Conservation (phyloP, 1,140 invertebrate species). For the Brachionus asplanchnoidis region DNA sequence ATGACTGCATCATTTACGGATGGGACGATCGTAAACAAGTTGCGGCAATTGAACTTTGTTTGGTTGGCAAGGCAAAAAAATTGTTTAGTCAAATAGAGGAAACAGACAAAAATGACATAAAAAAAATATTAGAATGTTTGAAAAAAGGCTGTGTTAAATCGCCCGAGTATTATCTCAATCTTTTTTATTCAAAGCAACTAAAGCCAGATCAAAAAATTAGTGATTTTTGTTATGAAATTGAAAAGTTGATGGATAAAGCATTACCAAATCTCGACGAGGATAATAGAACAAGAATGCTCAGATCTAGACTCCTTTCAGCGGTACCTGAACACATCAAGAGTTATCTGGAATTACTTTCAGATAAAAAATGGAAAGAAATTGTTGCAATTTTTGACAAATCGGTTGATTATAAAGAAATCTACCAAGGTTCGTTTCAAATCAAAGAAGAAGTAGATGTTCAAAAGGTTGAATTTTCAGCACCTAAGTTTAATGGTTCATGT, state of each 20-base stretch:
- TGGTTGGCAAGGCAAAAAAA: background rate
- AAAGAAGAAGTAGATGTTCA: too few relatives aligned
- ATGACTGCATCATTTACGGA: background rate
- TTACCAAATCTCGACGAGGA: background rate
- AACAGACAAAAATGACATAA: background rate
- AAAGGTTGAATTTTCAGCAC: too few relatives aligned
- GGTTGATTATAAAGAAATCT: too few relatives aligned
- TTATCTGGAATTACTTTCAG: background rate
- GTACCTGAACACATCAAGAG: background rate
- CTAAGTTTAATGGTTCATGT: too few relatives aligned
- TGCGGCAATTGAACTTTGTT: background rate
- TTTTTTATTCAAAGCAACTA: background rate
- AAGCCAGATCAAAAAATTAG: background rate
- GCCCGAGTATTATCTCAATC: background rate
- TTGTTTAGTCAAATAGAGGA: background rate
- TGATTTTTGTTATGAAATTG: background rate
- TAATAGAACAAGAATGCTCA: background rate
- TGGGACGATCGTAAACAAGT: background rate
- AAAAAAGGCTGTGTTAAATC: background rate
- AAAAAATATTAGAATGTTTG: background rate
- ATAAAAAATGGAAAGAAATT: background rate
- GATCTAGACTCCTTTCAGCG: background rate
- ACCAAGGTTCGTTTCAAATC: too few relatives aligned
- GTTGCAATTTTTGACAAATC: too few relatives aligned
- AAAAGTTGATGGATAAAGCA: background rate